Evolutionary conservation across 2,797 vertebrate species (phyloP).

Genomic region (Sphenopsis melanotis): DNA sequence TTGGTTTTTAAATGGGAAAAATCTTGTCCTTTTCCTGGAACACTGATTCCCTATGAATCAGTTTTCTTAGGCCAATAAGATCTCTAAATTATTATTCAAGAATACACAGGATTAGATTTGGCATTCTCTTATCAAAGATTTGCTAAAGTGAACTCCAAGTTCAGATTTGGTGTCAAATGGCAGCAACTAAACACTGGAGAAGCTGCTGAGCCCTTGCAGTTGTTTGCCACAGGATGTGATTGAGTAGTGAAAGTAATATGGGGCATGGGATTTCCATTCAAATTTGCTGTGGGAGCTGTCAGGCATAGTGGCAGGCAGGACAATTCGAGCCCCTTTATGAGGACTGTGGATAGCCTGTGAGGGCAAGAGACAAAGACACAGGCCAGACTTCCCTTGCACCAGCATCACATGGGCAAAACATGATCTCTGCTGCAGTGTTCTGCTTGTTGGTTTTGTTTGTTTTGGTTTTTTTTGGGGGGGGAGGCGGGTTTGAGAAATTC

Average conservation of each 20-base stretch:
- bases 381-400: background rate
- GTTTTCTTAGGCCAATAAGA: background rate
- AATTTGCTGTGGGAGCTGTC: background rate
- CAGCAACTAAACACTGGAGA: background rate
- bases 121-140: background rate
- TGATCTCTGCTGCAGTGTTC: background rate
- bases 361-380: background rate
- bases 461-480: background rate
- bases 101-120: background rate
- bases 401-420: background rate
- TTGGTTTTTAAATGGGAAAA: background rate
- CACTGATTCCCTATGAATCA: background rate
- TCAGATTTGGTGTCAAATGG: background rate
- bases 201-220: background rate
- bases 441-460: too few species aligned
- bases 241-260: accelerated
- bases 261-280: background rate
- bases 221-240: background rate
- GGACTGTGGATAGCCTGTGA: background rate
- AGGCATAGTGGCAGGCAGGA: background rate
- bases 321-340: accelerated
- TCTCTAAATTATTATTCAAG: background rate
- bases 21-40: background rate
- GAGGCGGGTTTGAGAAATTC: background rate
- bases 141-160: background rate